Evolutionary conservation across 2,113 vertebrate genomes (phyloP), one percentile per base, ranked within the genome.

Genomic region (Caranx melampygus): DNA sequence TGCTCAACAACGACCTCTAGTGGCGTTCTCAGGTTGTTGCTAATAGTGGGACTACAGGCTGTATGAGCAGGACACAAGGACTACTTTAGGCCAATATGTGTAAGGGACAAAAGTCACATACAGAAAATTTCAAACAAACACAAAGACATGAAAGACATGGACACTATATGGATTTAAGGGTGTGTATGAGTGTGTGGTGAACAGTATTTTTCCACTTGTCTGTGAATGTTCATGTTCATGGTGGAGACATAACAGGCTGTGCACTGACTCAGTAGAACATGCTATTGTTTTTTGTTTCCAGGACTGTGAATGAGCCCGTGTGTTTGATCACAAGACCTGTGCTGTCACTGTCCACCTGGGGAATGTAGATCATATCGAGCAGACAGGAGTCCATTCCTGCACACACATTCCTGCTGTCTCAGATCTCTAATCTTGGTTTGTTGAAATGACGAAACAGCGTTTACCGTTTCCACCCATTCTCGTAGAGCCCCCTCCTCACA

Each of bases 341-440:
- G 66, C 58, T 62, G 64, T 68, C 72, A 60, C 68, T 16, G 54
- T 65, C 78, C 58, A 86, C 78, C 49, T 64, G 81, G 33, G 75
- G 85, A 87, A 92, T 91, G 83, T 64, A 75, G 88, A 88, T 92
- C 63, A 61, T 82, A 89, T 89, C 92, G 83, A 71, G 7, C 40
- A 42, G 35, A 61, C 70, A 83, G 78, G 68, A 89, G 83, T 72
- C 58, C 47, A 54, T 87, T 82, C 71, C 75, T n/a, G 5, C 6
- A n/a, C 18, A 40, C 65, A 60, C 90, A 89, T 91, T 88, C 88
- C 81, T 79, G 6, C 5, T 13, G 72, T 64, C 45, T 77, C 34
- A 72, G 64, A 84, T 57, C 70, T 42, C 8, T 42, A 81, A 82
- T 79, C 37, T 83, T 11, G 11, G 13, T 70, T 69, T 61, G 31